Conservation (phyloP, 2,888 invertebrate genomes). For the Thymelicus lineola region DNA sequence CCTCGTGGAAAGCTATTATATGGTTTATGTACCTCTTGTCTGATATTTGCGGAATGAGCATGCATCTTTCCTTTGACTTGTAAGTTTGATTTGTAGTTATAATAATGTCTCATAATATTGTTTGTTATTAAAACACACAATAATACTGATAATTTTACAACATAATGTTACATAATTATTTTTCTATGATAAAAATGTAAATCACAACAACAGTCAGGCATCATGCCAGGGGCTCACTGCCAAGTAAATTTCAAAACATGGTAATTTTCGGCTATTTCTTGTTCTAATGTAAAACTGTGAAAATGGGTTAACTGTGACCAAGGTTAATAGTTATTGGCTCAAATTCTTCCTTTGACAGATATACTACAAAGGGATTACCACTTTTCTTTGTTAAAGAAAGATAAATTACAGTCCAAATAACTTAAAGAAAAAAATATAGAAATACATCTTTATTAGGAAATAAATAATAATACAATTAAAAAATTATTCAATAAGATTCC, state of each 20-base stretch:
- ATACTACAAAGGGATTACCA: too few species aligned
- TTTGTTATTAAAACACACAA: not conserved
- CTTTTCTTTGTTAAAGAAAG: too few species aligned
- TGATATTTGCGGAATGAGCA: conserved; percentile 92
- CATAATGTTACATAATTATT: conserved; percentile 5
- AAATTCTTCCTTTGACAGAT: too few species aligned
- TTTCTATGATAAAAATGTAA: conserved; percentile 15
- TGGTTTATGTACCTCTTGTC: conserved; percentile 93
- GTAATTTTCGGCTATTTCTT: conserved; percentile 13
- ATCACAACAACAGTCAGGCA: conserved; percentile 21
- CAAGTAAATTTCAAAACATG: conserved; percentile 11
- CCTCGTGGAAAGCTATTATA: conserved; percentile 86
- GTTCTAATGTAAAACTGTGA: not conserved
- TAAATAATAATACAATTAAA: too few species aligned
- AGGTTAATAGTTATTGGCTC: too few species aligned
- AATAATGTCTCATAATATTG: too few species aligned
- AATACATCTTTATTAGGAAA: too few species aligned
- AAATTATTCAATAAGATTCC: too few species aligned
- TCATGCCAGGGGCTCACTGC: conserved; percentile 25
- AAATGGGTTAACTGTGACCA: not conserved
- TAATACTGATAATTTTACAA: not conserved
- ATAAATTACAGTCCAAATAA: too few species aligned
- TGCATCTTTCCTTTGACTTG: conserved; percentile 89
- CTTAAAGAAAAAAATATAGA: too few species aligned
- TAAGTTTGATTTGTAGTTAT: conserved; percentile 72